phyloP scores from a whole-genome alignment of 2,797 vertebrate species.

The Sebastiscus albofasciatus region DNA sequence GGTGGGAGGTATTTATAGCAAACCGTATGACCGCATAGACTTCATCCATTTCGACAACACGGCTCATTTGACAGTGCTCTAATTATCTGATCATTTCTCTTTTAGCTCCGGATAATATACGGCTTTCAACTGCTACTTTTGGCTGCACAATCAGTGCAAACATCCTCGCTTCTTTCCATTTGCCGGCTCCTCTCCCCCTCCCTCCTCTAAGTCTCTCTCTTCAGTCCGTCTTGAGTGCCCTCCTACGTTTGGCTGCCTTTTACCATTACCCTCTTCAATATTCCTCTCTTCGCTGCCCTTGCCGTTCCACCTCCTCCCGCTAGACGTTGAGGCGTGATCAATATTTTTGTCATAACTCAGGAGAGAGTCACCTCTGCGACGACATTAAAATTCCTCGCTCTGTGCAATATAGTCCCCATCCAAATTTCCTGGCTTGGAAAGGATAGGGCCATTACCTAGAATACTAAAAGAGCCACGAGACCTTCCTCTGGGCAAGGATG shows the following conservation, averaged over 20 bases:
- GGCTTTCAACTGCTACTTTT: not conserved
- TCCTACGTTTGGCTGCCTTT: slow-evolving; percentile 50
- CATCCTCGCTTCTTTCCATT: not conserved
- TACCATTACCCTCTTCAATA: slow-evolving; percentile 57
- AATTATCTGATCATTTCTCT: slow-evolving; percentile 32
- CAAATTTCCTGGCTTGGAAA: slow-evolving; percentile 46
- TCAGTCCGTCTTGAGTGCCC: slow-evolving; percentile 22
- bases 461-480: slow-evolving; percentile 52
- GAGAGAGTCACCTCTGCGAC: slow-evolving; percentile 68
- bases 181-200: not conserved
- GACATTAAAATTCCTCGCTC: slow-evolving; percentile 67
- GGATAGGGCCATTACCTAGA: slow-evolving; percentile 48
- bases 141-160: not conserved
- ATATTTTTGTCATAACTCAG: slow-evolving; percentile 77
- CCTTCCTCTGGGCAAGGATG: slow-evolving; percentile 39
- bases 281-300: slow-evolving; percentile 68
- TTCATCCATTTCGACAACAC: slow-evolving; percentile 26
- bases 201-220: slow-evolving; percentile 3
- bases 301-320: slow-evolving; percentile 40
- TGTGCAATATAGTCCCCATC: slow-evolving; percentile 36
- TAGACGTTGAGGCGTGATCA: slow-evolving; percentile 60
- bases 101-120: not conserved
- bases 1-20: slow-evolving; percentile 42
- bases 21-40: not conserved
- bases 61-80: slow-evolving; percentile 28